Conservation (phyloP, 2,113 vertebrate species). For the Cinclus cinclus region DNA sequence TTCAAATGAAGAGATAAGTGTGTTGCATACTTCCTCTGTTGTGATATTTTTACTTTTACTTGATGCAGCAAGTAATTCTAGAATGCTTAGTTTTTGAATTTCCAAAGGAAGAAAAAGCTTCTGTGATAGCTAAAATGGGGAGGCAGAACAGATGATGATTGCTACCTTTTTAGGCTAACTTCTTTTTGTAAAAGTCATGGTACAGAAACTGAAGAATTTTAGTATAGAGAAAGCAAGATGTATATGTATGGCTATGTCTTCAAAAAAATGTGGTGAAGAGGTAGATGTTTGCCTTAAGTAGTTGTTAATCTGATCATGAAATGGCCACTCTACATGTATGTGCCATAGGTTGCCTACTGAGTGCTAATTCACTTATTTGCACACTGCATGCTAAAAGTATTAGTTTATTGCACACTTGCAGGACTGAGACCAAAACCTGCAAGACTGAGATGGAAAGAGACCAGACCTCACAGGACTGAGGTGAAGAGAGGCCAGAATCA, state of each 20-base stretch:
- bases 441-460: neutral
- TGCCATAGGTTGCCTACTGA: neutral
- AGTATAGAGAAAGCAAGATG: neutral
- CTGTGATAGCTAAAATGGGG: neutral
- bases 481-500: neutral
- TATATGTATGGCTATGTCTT: neutral
- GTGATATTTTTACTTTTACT: conserved; percentile 13
- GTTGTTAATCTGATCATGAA: neutral
- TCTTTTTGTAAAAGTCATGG: neutral
- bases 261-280: neutral
- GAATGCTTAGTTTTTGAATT: neutral
- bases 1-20: neutral
- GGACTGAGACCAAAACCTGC: neutral
- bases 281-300: neutral
- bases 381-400: neutral
- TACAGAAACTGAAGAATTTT: neutral
- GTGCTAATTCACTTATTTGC: neutral
- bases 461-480: neutral
- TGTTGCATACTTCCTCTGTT: neutral
- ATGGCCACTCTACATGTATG: neutral
- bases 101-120: neutral
- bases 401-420: neutral
- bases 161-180: neutral
- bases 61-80: neutral
- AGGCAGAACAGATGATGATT: neutral